Evolutionary conservation across 2,888 invertebrate genomes (phyloP).

Genomic region (Sphaeridia pumilis): DNA sequence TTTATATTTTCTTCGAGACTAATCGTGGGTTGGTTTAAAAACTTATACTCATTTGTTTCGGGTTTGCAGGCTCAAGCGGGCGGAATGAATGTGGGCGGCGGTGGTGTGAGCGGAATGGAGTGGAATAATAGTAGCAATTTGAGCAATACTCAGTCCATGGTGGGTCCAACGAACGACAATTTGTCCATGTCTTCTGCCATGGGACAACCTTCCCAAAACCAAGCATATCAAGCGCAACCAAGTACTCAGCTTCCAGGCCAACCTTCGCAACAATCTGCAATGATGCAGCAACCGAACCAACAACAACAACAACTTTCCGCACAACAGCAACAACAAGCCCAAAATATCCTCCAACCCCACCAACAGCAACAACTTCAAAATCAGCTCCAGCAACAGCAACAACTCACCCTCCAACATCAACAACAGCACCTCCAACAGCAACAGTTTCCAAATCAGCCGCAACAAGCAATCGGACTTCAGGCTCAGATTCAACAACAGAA

Average conservation of each 20-base stretch:
- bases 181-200: constrained; percentile 4
- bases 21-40: no score
- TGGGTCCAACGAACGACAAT: constrained; percentile 15
- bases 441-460: constrained; percentile 12
- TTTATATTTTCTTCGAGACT: no score
- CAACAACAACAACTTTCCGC: not conserved
- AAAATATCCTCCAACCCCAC: constrained; percentile 6
- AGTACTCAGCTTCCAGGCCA: no score
- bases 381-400: constrained; percentile 10
- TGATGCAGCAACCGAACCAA: not conserved
- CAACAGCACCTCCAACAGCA: constrained; percentile 11
- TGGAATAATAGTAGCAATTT: constrained; percentile 27
- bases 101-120: constrained; percentile 10
- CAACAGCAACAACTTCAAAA: constrained; percentile 9
- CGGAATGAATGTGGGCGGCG: not conserved
- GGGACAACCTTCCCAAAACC: constrained; percentile 4
- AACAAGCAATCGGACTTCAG: constrained; percentile 13
- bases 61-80: constrained; percentile 1
- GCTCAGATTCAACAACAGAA: constrained; percentile 18
- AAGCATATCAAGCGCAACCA: constrained; percentile 18
- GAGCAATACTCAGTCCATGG: constrained; percentile 18
- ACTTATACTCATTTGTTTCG: no score
- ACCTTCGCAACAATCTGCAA: constrained; percentile 4
- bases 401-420: constrained; percentile 10
- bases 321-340: not conserved